Evolutionary conservation across 2,113 vertebrate species (phyloP), one percentile per base, ranked within the genome.

Genomic region (Lophius piscatorius): DNA sequence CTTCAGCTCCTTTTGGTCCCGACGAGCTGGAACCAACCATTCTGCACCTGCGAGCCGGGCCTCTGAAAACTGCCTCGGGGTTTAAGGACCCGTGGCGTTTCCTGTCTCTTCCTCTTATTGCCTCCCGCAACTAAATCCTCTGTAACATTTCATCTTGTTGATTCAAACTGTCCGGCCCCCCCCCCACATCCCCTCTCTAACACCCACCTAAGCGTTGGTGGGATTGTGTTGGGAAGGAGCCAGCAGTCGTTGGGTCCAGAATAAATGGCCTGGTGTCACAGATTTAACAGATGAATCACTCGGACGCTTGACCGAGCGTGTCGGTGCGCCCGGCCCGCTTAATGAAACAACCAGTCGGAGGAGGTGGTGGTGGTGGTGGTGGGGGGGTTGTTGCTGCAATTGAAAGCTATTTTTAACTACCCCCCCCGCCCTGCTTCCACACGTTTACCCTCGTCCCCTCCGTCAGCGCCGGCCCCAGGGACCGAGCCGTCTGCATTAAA

Each of bases 401-500:
- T 88, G 89, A 93, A 93, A 91, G 90, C 93, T 92, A 91, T 81
- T 95, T 93, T 92, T 88, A 91, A 78, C 83, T 31, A 10, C 38
- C 38, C 9, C 33, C 33, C 5, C 4, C 33, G 4, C 29, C 50
- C 22, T 23, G 10, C 74, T 47, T 50, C 42, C 54, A 17, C 55
- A 65, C 70, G 56, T 82, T 82, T 80, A 80, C 31, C 64, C 68
- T 17, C 6, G 35, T 31, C 69, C 65, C 48, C 49, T 88, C 90
- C 87, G 49, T 73, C 48, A 24, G 89, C 74, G 89, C n/a, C 90
- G 92, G 76, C 92, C 61, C 54, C 29, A 0, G 84, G 74, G 76
- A 69, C 44, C 5, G 0, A 8, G 45, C 55, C 60, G 83, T 83
- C 91, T 86, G 84, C 79, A 86, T 89, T 93, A 94, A 95, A 96